phyloP scores from a whole-genome alignment of 2,888 invertebrate genomes.

The Hypomecis atomaria region DNA sequence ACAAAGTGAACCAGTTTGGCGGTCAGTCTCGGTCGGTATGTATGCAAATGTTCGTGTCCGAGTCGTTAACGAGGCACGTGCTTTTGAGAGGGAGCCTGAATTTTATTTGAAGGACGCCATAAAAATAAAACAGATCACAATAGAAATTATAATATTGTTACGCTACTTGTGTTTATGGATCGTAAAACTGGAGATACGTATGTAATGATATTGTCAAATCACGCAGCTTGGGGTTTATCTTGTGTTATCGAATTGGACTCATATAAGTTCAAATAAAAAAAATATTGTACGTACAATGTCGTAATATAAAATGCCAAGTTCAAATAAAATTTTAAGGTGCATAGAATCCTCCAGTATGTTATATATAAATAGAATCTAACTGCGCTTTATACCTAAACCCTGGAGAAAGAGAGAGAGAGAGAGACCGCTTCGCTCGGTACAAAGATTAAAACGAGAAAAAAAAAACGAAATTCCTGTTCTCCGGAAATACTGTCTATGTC shows the following conservation, averaged over 20 bases:
- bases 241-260: slow-evolving; percentile 13
- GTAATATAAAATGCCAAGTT: neutral
- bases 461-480: too few species aligned
- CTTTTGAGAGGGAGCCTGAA: slow-evolving; percentile 22
- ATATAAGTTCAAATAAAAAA: neutral
- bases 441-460: too few species aligned
- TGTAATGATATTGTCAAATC: slow-evolving; percentile 16
- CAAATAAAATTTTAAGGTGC: neutral
- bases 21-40: slow-evolving; percentile 25
- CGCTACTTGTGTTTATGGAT: slow-evolving; percentile 36
- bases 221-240: slow-evolving; percentile 14
- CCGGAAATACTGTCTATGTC: too few species aligned
- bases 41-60: slow-evolving; percentile 36
- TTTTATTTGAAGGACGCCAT: slow-evolving; percentile 29
- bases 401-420: too few species aligned
- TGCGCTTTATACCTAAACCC: too few species aligned
- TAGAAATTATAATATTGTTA: slow-evolving; percentile 26
- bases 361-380: too few species aligned
- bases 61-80: slow-evolving; percentile 38
- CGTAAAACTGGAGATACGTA: slow-evolving; percentile 32
- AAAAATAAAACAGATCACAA: slow-evolving; percentile 33
- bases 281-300: too few species aligned
- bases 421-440: too few species aligned
- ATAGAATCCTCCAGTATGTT: too few species aligned
- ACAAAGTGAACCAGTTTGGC: slow-evolving; percentile 39